Evolutionary conservation across 2,888 invertebrate genomes (phyloP), one percentile per base, ranked within the genome.

Genomic region (Eucera pruinosa): DNA sequence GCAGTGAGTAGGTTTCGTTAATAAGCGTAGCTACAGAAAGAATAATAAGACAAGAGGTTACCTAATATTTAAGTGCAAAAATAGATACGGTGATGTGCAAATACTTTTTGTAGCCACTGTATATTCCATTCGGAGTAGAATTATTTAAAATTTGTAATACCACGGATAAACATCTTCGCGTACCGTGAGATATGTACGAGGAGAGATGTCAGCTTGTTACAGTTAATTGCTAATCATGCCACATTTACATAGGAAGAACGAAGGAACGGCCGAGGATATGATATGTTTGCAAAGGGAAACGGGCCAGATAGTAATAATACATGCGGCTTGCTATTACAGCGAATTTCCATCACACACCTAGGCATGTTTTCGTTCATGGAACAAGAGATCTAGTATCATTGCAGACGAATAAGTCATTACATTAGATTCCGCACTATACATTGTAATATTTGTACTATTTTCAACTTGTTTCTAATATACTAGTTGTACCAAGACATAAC

Each of bases 201-300:
- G 30, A 60, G 43, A 65, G 67, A 39, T 70, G 78, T 64, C 68
- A 69, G 84, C 84, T 81, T 81, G 83, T 84, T 82, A 75, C 82
- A 82, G 74, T 77, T 84, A 84, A 84, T 84, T 84, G 84, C 77
- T 84, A 84, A 84, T 84, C 82, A 84, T 68, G 74, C 43, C 33
- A 52, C 67, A 84, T 84, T 84, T 84, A 71, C 84, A 83, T 84
- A 80, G 66, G 62, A 47, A 61, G 48, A 68, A 60, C 39, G 66
- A 57, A 70, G 57, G 70, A 60, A 61, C 30, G 23, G 30, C 13
- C 30, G 52, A 55, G 61, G 15, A 74, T 55, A 30, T 39, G 71
- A 62, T 65, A 57, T 50, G 58, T 57, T 18, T 36, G 57, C 62
- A 60, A 52, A 60, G 41, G 30, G 67, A 66, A 43, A 15, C 30